Base-by-base conservation (phyloP, 1,140 invertebrate genomes). In the Drosophila malerkotliana region DNA sequence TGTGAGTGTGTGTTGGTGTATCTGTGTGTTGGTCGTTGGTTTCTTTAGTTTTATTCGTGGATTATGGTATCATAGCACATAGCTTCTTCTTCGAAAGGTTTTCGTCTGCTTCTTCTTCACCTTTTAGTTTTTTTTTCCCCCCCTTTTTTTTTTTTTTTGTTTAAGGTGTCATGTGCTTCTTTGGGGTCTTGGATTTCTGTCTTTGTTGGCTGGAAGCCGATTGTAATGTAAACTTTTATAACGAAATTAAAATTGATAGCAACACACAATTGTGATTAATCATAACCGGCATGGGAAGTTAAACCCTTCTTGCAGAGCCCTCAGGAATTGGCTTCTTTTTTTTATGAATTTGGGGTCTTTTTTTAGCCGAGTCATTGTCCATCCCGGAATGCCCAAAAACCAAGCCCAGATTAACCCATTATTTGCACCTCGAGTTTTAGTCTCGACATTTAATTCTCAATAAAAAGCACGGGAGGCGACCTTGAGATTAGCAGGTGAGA, bases 41-140 rank as follows among this genome's bases (percentile, higher is more conserved):
- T 88, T 88, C 83, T 83, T 88, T 83, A 77, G 83, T 88, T 88
- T 88, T 88, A 88, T 88, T 88, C 83, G 83, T 88, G 83, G 83
- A 88, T 88, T 88, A 88, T 88, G 83, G 83, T 82, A 89, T 88
- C 83, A 88, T 88, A 88, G 82, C 83, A 41, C 59, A 77, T 64
- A 77, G 73, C 73, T 77, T 77, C 74, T 77, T 77, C 72, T 75
- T 66, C 72, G 66, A 71, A 77, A 77, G 72, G 72, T 75, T 75
- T 67, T 45, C 59, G 57, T 63, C 59, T 44, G 47, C 55, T 68
- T 60, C 72, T 54, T 53, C 67, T 21, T 37, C 28, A 6, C 47
- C 28, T 45, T 64, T 67, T 7, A 21, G 44, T 51, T 67, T 44
- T 41, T 30, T 66, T 15, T 5, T 0, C 10, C 2, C 10, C 10